Percentiles rank a stretch among this genome's conserved stretches.
Evolutionary conservation across 2,888 invertebrate species (phyloP).

Genomic region (Drosophila diplacantha): DNA sequence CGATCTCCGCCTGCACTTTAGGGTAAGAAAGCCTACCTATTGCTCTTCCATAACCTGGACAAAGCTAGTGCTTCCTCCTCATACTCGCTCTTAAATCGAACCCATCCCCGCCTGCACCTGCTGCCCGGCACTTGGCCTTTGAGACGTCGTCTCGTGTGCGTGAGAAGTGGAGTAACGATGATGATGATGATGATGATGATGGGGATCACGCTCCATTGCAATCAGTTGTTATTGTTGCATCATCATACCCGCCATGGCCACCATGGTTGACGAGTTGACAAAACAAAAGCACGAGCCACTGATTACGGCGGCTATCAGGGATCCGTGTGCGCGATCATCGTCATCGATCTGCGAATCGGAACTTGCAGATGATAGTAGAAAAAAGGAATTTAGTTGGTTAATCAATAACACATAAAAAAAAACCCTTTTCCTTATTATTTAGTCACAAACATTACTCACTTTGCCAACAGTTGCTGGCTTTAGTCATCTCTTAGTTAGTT

Average conservation of each 20-base stretch:
- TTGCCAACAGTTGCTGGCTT: neutral
- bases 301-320: slow-evolving; percentile 13
- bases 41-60: neutral
- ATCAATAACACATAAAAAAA: neutral
- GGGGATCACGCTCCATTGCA: slow-evolving; percentile 44
- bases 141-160: slow-evolving; percentile 22
- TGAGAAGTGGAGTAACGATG: slow-evolving; percentile 28
- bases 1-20: neutral
- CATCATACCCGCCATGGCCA: slow-evolving; percentile 53
- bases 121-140: slow-evolving; percentile 1
- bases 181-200: slow-evolving; percentile 5
- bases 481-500: neutral
- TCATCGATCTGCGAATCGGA: slow-evolving; percentile 44
- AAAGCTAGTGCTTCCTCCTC: neutral
- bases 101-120: slow-evolving; percentile 10
- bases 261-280: slow-evolving; percentile 24
- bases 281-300: slow-evolving; percentile 38
- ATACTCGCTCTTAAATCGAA: too few species aligned
- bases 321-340: slow-evolving; percentile 11
- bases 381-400: neutral
- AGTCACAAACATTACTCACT: slow-evolving; percentile 2
- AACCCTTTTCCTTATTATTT: neutral
- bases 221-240: slow-evolving; percentile 68
- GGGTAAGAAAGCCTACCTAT: neutral
- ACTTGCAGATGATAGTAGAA: neutral